Conservation (phyloP, 2,113 vertebrate genomes). For the Pyrgilauda ruficollis region DNA sequence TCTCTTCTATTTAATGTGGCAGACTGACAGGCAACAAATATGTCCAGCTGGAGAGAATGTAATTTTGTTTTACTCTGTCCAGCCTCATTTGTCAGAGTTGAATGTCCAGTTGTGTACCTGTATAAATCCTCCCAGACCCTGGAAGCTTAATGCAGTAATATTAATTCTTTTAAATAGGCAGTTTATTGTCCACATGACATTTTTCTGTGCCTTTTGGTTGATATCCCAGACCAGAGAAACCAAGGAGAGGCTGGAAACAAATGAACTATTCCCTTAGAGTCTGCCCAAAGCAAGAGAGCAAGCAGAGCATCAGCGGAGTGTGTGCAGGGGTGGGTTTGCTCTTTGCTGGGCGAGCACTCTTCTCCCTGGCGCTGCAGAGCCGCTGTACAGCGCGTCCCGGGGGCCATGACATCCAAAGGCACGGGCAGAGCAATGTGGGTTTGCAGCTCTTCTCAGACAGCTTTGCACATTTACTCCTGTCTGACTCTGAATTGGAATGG, state of each 20-base stretch:
- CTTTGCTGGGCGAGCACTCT: rapidly evolving
- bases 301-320: neutral
- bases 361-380: neutral
- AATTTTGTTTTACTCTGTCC: neutral
- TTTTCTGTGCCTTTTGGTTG: neutral
- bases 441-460: neutral
- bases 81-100: constrained; percentile 9
- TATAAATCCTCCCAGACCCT: neutral
- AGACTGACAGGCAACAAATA: neutral
- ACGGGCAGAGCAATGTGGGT: rapidly evolving
- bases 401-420: neutral
- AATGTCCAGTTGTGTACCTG: neutral
- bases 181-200: neutral
- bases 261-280: neutral
- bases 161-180: neutral
- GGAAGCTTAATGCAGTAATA: neutral
- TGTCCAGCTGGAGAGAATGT: neutral
- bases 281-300: neutral
- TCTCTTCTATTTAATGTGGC: neutral
- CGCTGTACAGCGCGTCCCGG: rapidly evolving
- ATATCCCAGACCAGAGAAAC: neutral
- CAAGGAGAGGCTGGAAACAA: neutral
- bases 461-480: neutral
- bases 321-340: neutral
- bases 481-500: neutral